Evolutionary conservation across 2,888 invertebrate genomes (phyloP).

Genomic region (Eupithecia exiguata): DNA sequence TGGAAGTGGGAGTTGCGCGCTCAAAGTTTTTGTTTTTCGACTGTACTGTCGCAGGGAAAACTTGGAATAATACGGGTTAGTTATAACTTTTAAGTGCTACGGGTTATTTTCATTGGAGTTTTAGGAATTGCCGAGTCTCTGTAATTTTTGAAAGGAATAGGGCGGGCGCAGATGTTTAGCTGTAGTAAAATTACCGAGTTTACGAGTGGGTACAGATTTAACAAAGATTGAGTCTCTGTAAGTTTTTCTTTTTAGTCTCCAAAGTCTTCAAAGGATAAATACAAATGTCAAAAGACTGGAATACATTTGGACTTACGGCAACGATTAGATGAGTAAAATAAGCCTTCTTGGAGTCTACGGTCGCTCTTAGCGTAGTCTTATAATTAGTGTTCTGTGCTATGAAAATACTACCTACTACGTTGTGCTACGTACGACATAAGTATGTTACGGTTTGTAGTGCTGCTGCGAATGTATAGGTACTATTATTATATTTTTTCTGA

Average conservation of each 20-base stretch:
- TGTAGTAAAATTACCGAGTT: neutral
- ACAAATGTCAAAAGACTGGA: neutral
- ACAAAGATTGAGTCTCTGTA: neutral
- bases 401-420: neutral
- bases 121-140: neutral
- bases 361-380: neutral
- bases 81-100: neutral
- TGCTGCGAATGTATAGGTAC: neutral
- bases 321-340: neutral
- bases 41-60: slow-evolving; percentile 49
- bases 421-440: slow-evolving; percentile 11
- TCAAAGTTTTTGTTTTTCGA: slow-evolving; percentile 57
- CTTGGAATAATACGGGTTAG: slow-evolving; percentile 18
- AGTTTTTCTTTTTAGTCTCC: neutral
- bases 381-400: neutral
- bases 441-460: neutral
- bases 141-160: neutral
- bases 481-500: neutral
- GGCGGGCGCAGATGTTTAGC: neutral
- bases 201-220: neutral
- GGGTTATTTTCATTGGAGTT: neutral
- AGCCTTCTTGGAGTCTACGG: neutral
- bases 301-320: neutral
- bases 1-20: slow-evolving; percentile 68
- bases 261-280: neutral